A percentile compares a stretch with the other conserved stretches of the same genome.
phyloP scores from a whole-genome alignment of 2,888 invertebrate species.

The Eupeodes luniger region DNA sequence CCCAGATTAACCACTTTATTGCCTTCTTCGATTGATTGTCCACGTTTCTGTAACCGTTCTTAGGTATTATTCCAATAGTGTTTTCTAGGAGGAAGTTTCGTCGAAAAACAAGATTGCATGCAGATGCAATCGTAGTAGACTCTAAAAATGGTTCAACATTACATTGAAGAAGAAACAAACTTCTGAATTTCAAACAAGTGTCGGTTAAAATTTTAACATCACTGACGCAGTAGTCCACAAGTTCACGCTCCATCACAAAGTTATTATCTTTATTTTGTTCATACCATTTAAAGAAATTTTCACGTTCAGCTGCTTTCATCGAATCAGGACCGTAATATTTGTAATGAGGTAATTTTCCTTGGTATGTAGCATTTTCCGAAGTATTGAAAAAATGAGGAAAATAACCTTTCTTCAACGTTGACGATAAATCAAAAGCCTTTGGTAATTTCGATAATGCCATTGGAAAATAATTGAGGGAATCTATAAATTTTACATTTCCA shows the following conservation, averaged over 20 bases:
- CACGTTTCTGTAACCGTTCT: slow-evolving; percentile 1
- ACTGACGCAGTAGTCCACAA: slow-evolving; percentile 9
- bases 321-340: no score
- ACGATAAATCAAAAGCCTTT: no score
- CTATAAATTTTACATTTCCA: slow-evolving; percentile 3
- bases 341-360: no score
- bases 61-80: slow-evolving; percentile 22
- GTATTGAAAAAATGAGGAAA: no score
- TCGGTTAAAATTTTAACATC: slow-evolving; percentile 38
- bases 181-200: slow-evolving; percentile 39
- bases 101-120: not conserved
- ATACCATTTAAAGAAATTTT: not conserved
- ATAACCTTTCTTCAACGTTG: no score
- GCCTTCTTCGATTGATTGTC: not conserved
- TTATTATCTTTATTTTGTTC: not conserved
- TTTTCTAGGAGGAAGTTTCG: not conserved
- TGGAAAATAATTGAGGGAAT: not conserved
- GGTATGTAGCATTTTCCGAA: no score
- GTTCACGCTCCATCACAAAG: slow-evolving; percentile 4
- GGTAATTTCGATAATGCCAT: no score
- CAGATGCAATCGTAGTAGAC: not conserved
- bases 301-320: no score
- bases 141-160: slow-evolving; percentile 19
- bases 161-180: slow-evolving; percentile 8
- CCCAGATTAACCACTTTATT: slow-evolving; percentile 3